Evolutionary conservation across 2,797 vertebrate species (phyloP).

Genomic region (Numenius phaeopus): DNA sequence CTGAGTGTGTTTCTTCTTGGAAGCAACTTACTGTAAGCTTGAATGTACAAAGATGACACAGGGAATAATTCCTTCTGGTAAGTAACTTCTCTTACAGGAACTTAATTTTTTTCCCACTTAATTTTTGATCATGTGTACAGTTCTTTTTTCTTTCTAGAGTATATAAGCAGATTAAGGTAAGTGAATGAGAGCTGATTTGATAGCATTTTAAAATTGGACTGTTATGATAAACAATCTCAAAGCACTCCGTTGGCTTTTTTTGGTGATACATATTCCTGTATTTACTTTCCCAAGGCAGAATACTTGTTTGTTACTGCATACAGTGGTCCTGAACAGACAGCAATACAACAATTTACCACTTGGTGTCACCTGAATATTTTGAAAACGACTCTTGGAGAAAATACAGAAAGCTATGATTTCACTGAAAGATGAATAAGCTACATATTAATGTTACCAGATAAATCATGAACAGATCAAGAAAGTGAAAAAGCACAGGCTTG

Average conservation of each 20-base stretch:
- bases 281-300: not conserved
- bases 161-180: not conserved
- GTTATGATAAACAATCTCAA: not conserved
- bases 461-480: not conserved
- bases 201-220: not conserved
- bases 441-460: not conserved
- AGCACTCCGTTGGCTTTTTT: not conserved
- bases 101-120: not conserved
- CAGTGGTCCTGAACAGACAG: not conserved
- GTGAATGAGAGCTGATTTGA: not conserved
- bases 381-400: not conserved
- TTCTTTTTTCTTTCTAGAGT: not conserved
- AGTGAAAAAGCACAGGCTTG: not conserved
- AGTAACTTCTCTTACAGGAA: not conserved
- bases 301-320: not conserved
- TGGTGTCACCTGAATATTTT: constrained; percentile 53
- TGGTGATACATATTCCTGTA: not conserved
- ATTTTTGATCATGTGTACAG: not conserved
- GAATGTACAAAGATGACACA: not conserved
- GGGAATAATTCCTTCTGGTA: not conserved
- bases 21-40: not conserved
- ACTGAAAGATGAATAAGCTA: not conserved
- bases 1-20: not conserved
- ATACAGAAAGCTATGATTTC: not conserved
- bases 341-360: constrained; percentile 55